Conservation (phyloP, 1,140 invertebrate genomes). For the Polypedilum pembai region DNA sequence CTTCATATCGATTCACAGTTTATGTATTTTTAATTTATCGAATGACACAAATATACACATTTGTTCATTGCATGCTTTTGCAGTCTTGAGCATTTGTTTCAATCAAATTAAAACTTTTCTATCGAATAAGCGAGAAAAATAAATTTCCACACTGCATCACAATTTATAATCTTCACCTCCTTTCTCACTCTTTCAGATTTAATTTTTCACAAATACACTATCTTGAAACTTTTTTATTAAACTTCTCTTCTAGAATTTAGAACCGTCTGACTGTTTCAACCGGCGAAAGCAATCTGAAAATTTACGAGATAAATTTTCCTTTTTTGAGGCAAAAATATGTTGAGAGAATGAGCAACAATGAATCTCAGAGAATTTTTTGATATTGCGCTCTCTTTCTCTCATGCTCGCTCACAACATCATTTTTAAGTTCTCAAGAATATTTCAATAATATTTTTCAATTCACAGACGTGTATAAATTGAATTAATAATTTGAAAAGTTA, state of each 20-base stretch:
- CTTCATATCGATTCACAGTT: background rate
- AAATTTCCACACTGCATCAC: background rate
- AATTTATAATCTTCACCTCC: background rate
- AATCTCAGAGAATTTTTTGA: background rate
- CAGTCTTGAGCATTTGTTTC: background rate
- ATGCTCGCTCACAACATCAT: too few species aligned
- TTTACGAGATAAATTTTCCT: constrained; percentile 7
- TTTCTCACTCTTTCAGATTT: background rate
- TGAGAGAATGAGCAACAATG: background rate
- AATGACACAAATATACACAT: background rate
- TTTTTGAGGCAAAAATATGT: constrained; percentile 1
- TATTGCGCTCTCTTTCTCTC: background rate
- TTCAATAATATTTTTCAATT: too few species aligned
- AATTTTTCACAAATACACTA: background rate
- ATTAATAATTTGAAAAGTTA: too few species aligned
- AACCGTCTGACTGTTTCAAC: constrained; percentile 10
- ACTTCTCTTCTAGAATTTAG: too few species aligned
- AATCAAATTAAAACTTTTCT: background rate
- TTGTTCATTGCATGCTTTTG: background rate
- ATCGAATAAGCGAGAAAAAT: background rate
- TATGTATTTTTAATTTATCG: constrained; percentile 4
- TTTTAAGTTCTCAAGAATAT: too few species aligned
- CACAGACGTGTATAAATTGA: too few species aligned
- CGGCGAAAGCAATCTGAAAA: constrained; percentile 16
- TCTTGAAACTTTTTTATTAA: background rate